Conservation (phyloP, 1,140 invertebrate genomes). For the Scaptodrosophila lebanonensis region DNA sequence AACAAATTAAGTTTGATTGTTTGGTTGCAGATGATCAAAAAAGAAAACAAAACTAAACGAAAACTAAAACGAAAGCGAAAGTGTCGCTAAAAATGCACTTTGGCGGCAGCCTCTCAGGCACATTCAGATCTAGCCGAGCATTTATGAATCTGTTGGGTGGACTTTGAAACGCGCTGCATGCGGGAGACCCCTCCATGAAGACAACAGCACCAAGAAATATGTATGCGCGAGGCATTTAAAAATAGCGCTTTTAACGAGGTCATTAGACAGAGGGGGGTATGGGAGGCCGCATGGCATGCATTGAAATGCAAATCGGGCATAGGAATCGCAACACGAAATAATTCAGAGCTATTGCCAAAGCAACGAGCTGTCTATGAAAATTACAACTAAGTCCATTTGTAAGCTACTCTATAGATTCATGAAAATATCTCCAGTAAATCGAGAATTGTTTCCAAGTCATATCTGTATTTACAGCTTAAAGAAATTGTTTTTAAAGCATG, state of each 20-base stretch:
- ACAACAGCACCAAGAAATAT: slow-evolving; percentile 8
- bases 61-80: slow-evolving; percentile 38
- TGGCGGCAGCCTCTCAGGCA: slow-evolving; percentile 29
- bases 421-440: too few species aligned
- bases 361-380: too few species aligned
- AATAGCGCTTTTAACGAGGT: slow-evolving; percentile 68
- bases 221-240: slow-evolving; percentile 36
- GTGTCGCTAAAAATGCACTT: too few species aligned
- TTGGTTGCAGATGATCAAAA: too few species aligned
- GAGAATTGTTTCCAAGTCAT: too few species aligned
- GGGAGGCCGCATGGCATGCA: slow-evolving; percentile 5
- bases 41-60: too few species aligned
- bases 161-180: slow-evolving; percentile 54
- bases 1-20: slow-evolving; percentile 23
- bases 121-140: slow-evolving; percentile 19
- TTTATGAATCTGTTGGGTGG: slow-evolving; percentile 12
- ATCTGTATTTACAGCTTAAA: too few species aligned
- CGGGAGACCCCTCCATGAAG: slow-evolving; percentile 38
- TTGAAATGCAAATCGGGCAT: slow-evolving; percentile 31
- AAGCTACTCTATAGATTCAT: too few species aligned
- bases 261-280: slow-evolving; percentile 54
- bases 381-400: too few species aligned
- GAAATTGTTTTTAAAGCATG: too few species aligned
- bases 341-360: slow-evolving; percentile 19
- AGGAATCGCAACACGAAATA: slow-evolving; percentile 22